phyloP scores from a whole-genome alignment of 2,888 invertebrate species.

The Carcina quercana region DNA sequence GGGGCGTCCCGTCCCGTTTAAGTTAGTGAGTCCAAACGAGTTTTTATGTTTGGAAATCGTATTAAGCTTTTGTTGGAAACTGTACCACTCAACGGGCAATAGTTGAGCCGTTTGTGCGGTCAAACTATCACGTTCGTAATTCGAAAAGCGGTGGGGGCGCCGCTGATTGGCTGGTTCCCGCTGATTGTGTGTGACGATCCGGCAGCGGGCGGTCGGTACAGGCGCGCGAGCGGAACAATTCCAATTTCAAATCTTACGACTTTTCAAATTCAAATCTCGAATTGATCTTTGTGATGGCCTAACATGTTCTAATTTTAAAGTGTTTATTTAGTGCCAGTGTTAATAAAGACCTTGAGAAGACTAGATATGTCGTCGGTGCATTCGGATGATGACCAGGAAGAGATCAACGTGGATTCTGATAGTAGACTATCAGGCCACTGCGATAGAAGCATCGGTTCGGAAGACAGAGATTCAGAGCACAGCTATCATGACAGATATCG shows the following conservation, averaged over 20 bases:
- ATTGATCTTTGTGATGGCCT: constrained; percentile 21
- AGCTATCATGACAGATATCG: constrained; percentile 65
- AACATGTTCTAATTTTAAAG: constrained; percentile 17
- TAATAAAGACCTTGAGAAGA: constrained; percentile 18
- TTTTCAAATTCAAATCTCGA: constrained; percentile 28
- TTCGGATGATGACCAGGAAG: constrained; percentile 78
- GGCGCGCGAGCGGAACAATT: constrained; percentile 39
- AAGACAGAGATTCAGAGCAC: constrained; percentile 71
- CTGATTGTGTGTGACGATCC: constrained; percentile 55
- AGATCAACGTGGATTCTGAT: constrained; percentile 80
- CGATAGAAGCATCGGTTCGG: constrained; percentile 71
- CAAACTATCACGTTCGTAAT: constrained; percentile 64
- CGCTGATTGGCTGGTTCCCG: constrained; percentile 59
- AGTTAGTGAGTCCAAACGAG: constrained; percentile 72
- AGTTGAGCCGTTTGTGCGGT: constrained; percentile 70
- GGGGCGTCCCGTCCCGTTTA: constrained; percentile 61
- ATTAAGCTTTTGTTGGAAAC: constrained; percentile 74
- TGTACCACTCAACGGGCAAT: constrained; percentile 71
- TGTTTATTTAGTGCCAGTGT: constrained; percentile 36
- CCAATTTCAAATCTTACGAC: constrained; percentile 39
- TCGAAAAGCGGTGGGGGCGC: constrained; percentile 55
- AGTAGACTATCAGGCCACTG: constrained; percentile 73
- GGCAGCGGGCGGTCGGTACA: constrained; percentile 58
- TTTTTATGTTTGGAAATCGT: constrained; percentile 75
- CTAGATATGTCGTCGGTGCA: constrained; percentile 65